Evolutionary conservation across 2,888 invertebrate genomes (phyloP).

Genomic region (Rhyacophila evoluta): DNA sequence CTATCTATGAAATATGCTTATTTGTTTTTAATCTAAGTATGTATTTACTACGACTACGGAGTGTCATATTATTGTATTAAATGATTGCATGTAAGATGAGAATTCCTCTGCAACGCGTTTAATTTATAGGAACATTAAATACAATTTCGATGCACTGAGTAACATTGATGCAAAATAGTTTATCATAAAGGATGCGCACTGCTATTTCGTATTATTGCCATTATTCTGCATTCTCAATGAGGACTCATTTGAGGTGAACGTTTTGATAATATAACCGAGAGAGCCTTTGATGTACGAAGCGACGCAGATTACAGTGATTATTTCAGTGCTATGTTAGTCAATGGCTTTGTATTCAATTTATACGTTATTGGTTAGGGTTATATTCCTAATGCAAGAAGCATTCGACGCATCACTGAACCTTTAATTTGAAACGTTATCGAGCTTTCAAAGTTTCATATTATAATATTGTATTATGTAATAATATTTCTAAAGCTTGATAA

Average conservation of each 20-base stretch:
- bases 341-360: constrained; percentile 42
- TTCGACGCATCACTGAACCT: neutral
- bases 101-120: too few relatives aligned
- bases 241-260: constrained; percentile 51
- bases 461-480: too few relatives aligned
- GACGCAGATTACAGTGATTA: constrained; percentile 51
- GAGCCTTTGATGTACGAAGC: constrained; percentile 49
- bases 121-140: too few relatives aligned
- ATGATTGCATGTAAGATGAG: too few relatives aligned
- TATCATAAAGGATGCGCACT: constrained; percentile 15
- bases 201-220: constrained; percentile 40
- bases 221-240: constrained; percentile 48
- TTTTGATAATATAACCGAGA: constrained; percentile 42
- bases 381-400: neutral
- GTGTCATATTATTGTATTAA: too few relatives aligned
- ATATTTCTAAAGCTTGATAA: too few relatives aligned
- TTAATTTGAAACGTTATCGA: neutral
- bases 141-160: neutral
- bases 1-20: too few relatives aligned
- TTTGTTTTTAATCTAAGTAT: too few relatives aligned
- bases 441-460: too few relatives aligned
- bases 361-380: constrained; percentile 27
- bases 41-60: too few relatives aligned
- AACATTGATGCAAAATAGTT: neutral
- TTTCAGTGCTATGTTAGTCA: constrained; percentile 35